Evolutionary conservation across 2,797 vertebrate genomes (phyloP), one percentile per base, ranked within the genome.

Genomic region (Xiphophorus birchmanni): DNA sequence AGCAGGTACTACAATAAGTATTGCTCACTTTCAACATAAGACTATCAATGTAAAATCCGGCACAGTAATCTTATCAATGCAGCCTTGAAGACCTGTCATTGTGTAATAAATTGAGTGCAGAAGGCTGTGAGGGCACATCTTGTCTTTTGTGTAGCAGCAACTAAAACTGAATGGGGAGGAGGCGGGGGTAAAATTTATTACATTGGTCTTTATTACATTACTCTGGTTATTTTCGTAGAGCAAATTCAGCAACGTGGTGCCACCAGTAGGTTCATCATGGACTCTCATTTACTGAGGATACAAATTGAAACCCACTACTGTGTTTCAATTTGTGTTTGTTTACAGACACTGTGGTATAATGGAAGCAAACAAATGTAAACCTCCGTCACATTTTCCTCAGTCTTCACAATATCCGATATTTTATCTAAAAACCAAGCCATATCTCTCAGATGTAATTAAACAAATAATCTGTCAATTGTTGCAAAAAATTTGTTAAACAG

Each of bases 1-100:
- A 82, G 73, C 82, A 65, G 12, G 80, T 80, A 3, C 82, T 80
- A 74, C 60, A 81, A 80, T 77, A 60, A 75, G 60, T 76, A 77
- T 48, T 78, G 15, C 50, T 75, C 75, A 40, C 56, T 44, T 0
- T 1, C 37, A 37, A 18, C 35, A 37, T 45, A 35, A 3, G 76
- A 12, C 54, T 74, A 21, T 76, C 32, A 79, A 63, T 73, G 15
- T 50, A 54, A 42, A 75, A 21, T 35, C 74, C 23, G 60, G 5
- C 78, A 72, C 42, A 21, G 47, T 82, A 78, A 79, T 74, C 52
- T 75, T 75, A 56, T 79, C 75, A 71, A 11, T 47, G 78, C 21
- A 77, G 8, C 71, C 63, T 63, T 79, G 42, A 63, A 45, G 44
- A 60, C 58, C 44, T 52, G 21, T 52, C 74, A 76, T 23, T 60